Evolutionary conservation across 2,888 invertebrate species (phyloP).

Genomic region (Pecten maximus): DNA sequence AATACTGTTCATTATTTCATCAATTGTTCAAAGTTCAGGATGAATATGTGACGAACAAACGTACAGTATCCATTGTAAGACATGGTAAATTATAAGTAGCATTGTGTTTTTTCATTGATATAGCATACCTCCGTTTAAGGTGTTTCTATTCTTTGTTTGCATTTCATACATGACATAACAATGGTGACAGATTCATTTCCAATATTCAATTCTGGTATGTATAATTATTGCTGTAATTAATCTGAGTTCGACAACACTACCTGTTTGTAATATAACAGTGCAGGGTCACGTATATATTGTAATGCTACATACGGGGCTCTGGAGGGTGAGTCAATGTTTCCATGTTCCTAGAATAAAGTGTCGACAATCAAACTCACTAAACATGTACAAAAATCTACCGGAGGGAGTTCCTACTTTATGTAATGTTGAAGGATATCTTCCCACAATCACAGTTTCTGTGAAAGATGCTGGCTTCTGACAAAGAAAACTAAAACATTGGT

Average conservation of each 20-base stretch:
- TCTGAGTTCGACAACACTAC: not conserved
- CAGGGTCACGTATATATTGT: not conserved
- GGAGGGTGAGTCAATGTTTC: not conserved
- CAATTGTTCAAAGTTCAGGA: not conserved
- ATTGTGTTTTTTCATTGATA: not conserved
- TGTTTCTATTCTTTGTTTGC: not conserved
- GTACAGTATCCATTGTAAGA: not conserved
- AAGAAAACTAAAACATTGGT: no score
- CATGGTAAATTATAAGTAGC: not conserved
- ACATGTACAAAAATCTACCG: no score
- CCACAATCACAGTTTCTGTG: no score
- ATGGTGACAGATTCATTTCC: not conserved
- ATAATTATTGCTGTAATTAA: slow-evolving; percentile 13
- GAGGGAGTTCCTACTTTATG: no score
- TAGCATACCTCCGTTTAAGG: not conserved
- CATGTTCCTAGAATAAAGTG: no score
- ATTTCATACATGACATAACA: slow-evolving; percentile 19
- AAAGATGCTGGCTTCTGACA: no score
- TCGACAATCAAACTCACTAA: no score
- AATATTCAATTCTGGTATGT: not conserved
- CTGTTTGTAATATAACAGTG: not conserved
- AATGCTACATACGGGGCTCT: not conserved
- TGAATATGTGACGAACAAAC: not conserved
- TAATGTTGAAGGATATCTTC: no score
- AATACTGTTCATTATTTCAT: not conserved